phyloP scores from a whole-genome alignment of 2,888 invertebrate genomes.

The Ormyrus pomaceus region DNA sequence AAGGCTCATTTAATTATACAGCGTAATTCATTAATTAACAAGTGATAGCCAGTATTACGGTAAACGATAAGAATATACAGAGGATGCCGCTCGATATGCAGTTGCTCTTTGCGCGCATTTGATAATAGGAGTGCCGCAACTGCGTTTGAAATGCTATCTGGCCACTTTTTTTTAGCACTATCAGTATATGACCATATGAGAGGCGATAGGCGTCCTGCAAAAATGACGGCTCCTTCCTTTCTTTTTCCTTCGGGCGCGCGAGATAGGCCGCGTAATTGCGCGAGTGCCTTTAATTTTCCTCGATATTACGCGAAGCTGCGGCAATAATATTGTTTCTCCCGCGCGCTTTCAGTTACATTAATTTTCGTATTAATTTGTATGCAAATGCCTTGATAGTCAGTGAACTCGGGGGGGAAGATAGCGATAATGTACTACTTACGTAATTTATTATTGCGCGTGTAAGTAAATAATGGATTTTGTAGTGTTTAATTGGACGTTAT shows the following conservation, averaged over 20 bases:
- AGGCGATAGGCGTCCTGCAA: slow-evolving; percentile 18
- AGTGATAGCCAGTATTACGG: slow-evolving; percentile 12
- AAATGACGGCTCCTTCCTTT: slow-evolving; percentile 16
- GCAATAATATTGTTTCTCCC: neutral
- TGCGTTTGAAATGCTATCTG: slow-evolving; percentile 30
- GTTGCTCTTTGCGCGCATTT: slow-evolving; percentile 4
- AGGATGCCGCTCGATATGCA: slow-evolving; percentile 17
- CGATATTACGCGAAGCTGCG: neutral
- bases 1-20: too few relatives aligned
- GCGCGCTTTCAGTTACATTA: neutral
- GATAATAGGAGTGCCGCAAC: slow-evolving; percentile 19
- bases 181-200: neutral
- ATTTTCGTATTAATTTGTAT: slow-evolving; percentile 21
- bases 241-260: neutral
- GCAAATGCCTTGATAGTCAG: slow-evolving; percentile 14
- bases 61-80: slow-evolving; percentile 8
- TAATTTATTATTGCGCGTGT: slow-evolving; percentile 34
- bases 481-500: slow-evolving; percentile 39
- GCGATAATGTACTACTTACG: slow-evolving; percentile 11
- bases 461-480: slow-evolving; percentile 36
- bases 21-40: slow-evolving; percentile 1
- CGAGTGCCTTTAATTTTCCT: neutral
- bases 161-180: neutral
- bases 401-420: slow-evolving; percentile 31
- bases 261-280: neutral